Percentiles rank a stretch among this genome's conserved stretches.
These are phyloP conservation scores for Chiloscyllium plagiosum DNA, from an alignment of 2,113 vertebrate genomes.

Conservation along the genomic window DNA sequence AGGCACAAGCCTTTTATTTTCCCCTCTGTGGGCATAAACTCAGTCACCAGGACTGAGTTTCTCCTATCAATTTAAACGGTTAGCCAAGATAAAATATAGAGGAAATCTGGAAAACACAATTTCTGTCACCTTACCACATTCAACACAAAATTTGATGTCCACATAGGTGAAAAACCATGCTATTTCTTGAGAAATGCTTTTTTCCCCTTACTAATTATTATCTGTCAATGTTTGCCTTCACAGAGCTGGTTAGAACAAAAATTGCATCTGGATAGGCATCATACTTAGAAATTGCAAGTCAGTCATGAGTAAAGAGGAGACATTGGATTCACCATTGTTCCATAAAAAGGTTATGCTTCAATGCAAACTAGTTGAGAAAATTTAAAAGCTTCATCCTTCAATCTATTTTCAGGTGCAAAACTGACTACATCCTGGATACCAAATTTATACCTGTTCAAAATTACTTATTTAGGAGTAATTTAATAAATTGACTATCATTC, in stretches of 20 bases:
- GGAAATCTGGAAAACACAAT: too few species aligned
- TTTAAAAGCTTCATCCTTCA: background rate
- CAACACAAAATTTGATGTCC: background rate
- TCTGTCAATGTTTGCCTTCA: background rate
- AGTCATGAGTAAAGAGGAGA: background rate
- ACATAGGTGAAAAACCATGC: background rate
- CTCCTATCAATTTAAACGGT: background rate
- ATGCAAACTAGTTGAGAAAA: background rate
- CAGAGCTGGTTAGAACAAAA: background rate
- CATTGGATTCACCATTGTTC: background rate
- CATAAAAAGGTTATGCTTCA: background rate
- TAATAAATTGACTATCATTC: background rate
- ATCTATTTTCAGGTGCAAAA: background rate
- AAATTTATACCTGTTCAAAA: background rate
- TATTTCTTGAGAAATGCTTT: background rate
- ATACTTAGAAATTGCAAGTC: background rate
- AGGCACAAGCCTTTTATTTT: background rate
- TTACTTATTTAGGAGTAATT: background rate
- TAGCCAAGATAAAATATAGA: background rate
- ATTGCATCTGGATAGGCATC: background rate
- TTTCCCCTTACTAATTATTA: background rate
- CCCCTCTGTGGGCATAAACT: background rate
- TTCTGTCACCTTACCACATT: background rate
- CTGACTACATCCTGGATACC: background rate
- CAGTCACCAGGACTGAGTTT: background rate